Evolutionary conservation across 37 sponge, comb jelly and placozoan genomes (phyloP), one percentile per base, ranked within the genome.

Genomic region (Halichondria panicea): DNA sequence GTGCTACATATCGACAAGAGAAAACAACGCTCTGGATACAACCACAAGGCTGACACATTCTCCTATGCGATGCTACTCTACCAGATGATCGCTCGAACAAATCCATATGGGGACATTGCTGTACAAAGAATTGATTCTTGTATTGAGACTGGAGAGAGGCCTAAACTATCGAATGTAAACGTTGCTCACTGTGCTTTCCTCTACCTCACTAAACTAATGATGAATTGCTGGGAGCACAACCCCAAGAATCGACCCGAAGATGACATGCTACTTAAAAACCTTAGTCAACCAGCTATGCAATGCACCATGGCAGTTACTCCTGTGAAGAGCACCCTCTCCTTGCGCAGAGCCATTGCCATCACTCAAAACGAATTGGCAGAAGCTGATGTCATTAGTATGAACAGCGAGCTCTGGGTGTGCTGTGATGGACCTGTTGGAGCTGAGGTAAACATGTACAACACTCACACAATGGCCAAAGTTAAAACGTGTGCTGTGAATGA

Each of bases 11-110:
- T 87, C 44, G 82, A 83, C 21, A 88, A 84, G 54, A 77, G 63
- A 32, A 84, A 84, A 38, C 78, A 88, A 43, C 74, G 74, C 7
- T 85, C 86, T 3, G 81, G 76, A 22, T 95, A 95, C 56, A 78
- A 88, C 46, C 85, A 78, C 77, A 81, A 55, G 34, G 96, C 88
- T 8, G 96, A 95, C 71, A 79, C 92, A 21, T 95, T 91, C 66
- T 87, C 96, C 19, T 92, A 82, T 77, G 89, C 68, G 21, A 95
- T 95, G 93, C 53, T 89, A 33, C 83, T 95, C 60, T 95, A 92
- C 76, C 86, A 95, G 67, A 60, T 95, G 81, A 81, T 95, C 4
- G 82, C 89, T 40, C 83, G 89, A 19, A 43, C 84, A 19, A 71
- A 88, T 55, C 96, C 96, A 15, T 95, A 77, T 45, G 67, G 72